Evolutionary conservation across 2,888 invertebrate species (phyloP), one percentile per base, ranked within the genome.

Genomic region (Pandemis corylana): DNA sequence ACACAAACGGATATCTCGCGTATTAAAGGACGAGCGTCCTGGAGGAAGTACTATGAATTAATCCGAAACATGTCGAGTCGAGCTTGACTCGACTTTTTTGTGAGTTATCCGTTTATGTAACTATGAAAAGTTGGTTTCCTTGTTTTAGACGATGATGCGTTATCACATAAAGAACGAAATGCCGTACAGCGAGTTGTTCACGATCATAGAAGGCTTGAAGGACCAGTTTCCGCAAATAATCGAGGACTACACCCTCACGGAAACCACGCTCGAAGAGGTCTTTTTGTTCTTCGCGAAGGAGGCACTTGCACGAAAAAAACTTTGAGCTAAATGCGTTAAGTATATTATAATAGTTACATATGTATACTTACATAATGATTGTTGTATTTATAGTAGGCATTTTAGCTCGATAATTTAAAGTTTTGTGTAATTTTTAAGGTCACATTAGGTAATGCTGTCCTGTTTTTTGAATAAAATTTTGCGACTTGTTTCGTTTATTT

Each of bases 201-300:
- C 66, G 15, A 15, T 41, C 2, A 44, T 77, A 7, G 75, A 77
- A 44, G 42, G 9, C 4, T 28, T 77, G 6, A 68, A 71, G 44
- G 5, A n/a, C 0, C 10, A 20, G 10, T 71, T 51, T 41, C 7
- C 53, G 0, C 20, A 65, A 7, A 41, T 94, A 76, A 90, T 96
- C 42, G 95, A 96, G 77, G 96, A 96, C 86, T 97, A 96, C 83
- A 95, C 95, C 0, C 94, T 97, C 0, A 96, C 95, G 76, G 96
- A 97, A 85, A 96, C 96, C 7, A 96, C 96, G 0, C 87, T 97
- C 62, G 97, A 97, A 86, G 96, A 97, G 87, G 96, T 96, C 62
- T 95, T 95, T 79, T 82, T 95, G 81, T 87, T 15, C 86, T 92
- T 82, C 51, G 79, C 78, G 1, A 73, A 51, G 51, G 70, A 76